Evolutionary conservation across 92 coral and sea anemone genomes (phyloP).

Genomic region (Phenganax subtilis): DNA sequence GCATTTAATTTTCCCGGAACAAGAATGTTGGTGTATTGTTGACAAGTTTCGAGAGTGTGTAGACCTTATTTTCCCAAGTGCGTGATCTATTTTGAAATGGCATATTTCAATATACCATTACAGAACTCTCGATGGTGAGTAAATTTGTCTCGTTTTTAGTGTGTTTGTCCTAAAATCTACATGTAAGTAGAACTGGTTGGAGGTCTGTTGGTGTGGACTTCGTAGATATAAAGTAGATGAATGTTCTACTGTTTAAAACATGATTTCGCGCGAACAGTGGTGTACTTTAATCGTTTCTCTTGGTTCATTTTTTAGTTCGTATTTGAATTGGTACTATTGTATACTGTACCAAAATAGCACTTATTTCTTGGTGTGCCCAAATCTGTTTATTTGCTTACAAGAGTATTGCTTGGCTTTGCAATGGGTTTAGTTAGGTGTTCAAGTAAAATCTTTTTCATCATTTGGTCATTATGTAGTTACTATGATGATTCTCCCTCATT

Average conservation of each 20-base stretch:
- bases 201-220: neutral
- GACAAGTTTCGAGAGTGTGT: neutral
- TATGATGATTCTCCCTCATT: conserved; percentile 24
- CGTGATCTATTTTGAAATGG: conserved; percentile 9
- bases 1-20: neutral
- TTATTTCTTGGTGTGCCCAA: too few relatives aligned
- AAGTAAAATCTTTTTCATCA: neutral
- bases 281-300: neutral
- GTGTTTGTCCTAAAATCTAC: neutral
- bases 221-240: neutral
- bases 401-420: neutral
- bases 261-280: neutral
- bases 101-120: conserved; percentile 32
- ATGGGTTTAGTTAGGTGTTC: neutral
- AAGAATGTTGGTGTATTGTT: neutral
- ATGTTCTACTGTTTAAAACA: neutral
- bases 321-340: neutral
- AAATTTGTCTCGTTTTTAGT: neutral
- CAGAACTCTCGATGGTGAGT: conserved; percentile 35
- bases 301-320: neutral
- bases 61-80: neutral
- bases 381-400: too few relatives aligned
- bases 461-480: neutral
- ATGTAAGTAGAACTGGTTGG: neutral
- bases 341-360: neutral